These are phyloP conservation scores for Tragelaphus oryx DNA, from an alignment of 2,797 vertebrate genomes.

Conservation along the genomic window DNA sequence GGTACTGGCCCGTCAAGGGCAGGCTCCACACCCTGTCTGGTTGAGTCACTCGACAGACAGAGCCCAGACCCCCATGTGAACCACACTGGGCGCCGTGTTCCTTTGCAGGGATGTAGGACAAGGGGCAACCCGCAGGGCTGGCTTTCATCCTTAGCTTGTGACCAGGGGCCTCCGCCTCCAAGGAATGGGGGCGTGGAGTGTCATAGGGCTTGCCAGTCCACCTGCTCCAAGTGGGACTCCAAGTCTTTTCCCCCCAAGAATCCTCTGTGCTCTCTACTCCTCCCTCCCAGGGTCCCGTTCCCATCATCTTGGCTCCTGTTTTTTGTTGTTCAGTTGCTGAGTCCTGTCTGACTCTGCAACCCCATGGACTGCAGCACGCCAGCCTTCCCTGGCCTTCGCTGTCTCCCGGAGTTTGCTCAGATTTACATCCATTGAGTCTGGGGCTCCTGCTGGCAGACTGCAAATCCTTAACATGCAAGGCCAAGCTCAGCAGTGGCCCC, in stretches of 20 bases:
- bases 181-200: not conserved
- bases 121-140: not conserved
- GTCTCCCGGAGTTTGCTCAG: not conserved
- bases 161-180: not conserved
- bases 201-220: not conserved
- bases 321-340: not conserved
- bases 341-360: not conserved
- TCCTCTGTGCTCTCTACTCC: no score
- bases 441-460: not conserved
- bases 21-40: not conserved
- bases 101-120: not conserved
- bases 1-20: not conserved
- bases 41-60: not conserved
- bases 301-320: not conserved
- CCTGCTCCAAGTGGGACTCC: not conserved
- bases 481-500: not conserved
- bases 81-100: not conserved
- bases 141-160: not conserved
- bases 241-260: not conserved
- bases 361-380: not conserved
- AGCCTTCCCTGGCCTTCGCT: not conserved
- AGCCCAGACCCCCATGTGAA: not conserved
- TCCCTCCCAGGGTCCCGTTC: not conserved
- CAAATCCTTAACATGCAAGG: not conserved
- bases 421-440: not conserved